Conservation (phyloP, 2,797 vertebrate species). For the Odontamblyopus lacepedii region DNA sequence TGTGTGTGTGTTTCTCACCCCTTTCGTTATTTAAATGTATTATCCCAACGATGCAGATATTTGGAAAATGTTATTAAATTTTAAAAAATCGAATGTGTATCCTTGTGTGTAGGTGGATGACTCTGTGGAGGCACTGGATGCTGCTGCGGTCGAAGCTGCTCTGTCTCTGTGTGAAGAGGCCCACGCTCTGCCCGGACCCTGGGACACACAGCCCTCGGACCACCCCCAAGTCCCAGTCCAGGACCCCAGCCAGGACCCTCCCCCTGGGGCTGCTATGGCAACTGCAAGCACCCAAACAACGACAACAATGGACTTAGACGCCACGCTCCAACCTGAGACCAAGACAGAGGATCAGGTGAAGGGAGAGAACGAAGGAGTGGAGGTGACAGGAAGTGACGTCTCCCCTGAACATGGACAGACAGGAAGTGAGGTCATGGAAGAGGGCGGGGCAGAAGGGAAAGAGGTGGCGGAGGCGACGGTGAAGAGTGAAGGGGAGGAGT, state of each 20-base stretch:
- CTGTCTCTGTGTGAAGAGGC: conserved; percentile 95
- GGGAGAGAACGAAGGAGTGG: conserved; percentile 47
- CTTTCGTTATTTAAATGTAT: too few species aligned
- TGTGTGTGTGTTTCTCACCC: too few species aligned
- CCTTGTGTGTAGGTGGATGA: conserved; percentile 84
- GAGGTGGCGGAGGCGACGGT: conserved; percentile 56
- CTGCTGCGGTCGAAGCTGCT: conserved; percentile 94
- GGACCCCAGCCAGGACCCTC: conserved; percentile 39
- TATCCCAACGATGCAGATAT: too few species aligned
- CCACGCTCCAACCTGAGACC: conserved; percentile 38
- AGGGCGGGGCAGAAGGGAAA: conserved; percentile 42
- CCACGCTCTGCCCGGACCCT: conserved; percentile 89
- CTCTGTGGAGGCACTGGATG: conserved; percentile 92
- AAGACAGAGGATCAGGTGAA: conserved; percentile 57
- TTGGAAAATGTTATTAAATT: too few species aligned
- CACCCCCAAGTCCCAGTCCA: conserved; percentile 39
- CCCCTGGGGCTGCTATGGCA: conserved; percentile 6
- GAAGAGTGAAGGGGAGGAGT: conserved; percentile 79
- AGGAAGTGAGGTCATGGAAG: conserved; percentile 49
- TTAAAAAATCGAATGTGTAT: too few species aligned
- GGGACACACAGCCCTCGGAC: conserved; percentile 84
- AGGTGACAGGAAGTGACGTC: conserved; percentile 41
- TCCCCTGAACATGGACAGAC: conserved; percentile 47
- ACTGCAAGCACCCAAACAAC: conserved; percentile 11
- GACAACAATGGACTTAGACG: conserved; percentile 21